Conservation (phyloP, 2,888 invertebrate genomes). For the Hecatera dysodea region DNA sequence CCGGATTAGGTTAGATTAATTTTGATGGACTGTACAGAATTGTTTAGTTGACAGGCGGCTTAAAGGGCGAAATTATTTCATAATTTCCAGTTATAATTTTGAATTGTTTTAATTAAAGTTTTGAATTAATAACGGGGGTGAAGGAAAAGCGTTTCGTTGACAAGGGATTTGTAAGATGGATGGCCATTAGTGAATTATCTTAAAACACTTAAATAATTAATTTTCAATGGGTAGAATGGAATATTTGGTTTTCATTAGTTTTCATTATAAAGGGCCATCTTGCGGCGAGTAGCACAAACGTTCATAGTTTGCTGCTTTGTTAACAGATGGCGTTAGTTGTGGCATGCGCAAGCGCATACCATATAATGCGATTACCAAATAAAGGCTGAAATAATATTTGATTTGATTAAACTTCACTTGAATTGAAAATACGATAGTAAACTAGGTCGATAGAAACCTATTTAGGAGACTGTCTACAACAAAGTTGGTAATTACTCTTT, state of each 20-base stretch:
- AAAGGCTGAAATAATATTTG: neutral
- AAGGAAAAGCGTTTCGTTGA: slow-evolving; percentile 74
- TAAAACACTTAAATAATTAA: slow-evolving; percentile 64
- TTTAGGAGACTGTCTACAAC: neutral
- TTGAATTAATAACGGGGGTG: slow-evolving; percentile 79
- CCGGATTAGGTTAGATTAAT: slow-evolving; percentile 89
- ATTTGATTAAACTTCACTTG: neutral
- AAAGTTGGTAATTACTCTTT: neutral
- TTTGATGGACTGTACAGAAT: slow-evolving; percentile 89
- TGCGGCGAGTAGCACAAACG: slow-evolving; percentile 71
- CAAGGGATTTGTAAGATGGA: slow-evolving; percentile 78
- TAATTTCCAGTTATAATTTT: slow-evolving; percentile 84
- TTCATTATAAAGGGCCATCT: slow-evolving; percentile 69
- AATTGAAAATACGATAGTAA: neutral
- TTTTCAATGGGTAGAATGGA: slow-evolving; percentile 39
- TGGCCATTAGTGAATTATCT: slow-evolving; percentile 66
- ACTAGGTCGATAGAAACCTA: neutral
- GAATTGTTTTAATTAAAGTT: slow-evolving; percentile 88
- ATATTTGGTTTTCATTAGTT: slow-evolving; percentile 22
- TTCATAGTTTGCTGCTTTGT: slow-evolving; percentile 43
- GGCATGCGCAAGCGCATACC: slow-evolving; percentile 75
- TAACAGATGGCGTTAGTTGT: slow-evolving; percentile 78
- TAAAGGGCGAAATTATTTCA: slow-evolving; percentile 85
- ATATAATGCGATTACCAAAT: too few species aligned
- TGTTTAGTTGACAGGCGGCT: slow-evolving; percentile 88